A percentile compares a stretch with the other conserved stretches of the same genome.
Evolutionary conservation across 2,113 vertebrate species (phyloP).

Genomic region (Myrmecophaga tridactyla): DNA sequence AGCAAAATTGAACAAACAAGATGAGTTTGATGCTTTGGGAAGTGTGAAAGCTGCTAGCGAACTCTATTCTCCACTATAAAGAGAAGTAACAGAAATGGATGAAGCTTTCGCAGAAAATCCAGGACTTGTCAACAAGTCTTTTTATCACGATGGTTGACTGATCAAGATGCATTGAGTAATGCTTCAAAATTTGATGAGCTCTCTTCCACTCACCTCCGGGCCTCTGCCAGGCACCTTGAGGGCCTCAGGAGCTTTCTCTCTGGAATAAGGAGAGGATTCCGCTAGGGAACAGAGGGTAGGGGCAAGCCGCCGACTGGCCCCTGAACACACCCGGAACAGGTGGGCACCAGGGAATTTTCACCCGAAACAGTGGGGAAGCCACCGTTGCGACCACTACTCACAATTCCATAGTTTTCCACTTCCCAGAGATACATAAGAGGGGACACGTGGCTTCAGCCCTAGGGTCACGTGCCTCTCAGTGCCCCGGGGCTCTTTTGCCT

Average conservation of each 20-base stretch:
- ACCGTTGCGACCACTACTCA: neutral
- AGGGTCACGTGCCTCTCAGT: neutral
- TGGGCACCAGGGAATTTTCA: neutral
- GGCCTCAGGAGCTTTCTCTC: neutral
- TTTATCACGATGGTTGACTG: no score
- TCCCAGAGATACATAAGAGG: neutral
- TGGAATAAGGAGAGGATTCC: neutral
- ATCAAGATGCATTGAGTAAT: no score
- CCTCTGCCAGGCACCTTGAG: neutral
- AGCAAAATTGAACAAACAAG: neutral
- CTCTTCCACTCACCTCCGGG: neutral
- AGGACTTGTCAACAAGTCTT: no score
- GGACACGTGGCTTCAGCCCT: neutral
- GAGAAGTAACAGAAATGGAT: no score
- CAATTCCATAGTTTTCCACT: neutral
- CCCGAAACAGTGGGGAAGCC: neutral
- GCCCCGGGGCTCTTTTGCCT: accelerated
- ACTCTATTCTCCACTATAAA: no score
- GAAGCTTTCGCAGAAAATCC: no score
- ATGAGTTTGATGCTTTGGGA: neutral
- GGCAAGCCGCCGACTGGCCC: neutral
- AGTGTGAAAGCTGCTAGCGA: no score
- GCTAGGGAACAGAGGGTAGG: neutral
- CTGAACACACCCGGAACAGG: neutral
- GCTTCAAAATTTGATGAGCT: no score